Base-by-base conservation (phyloP, 2,113 vertebrate species). In the Labeo catla region DNA sequence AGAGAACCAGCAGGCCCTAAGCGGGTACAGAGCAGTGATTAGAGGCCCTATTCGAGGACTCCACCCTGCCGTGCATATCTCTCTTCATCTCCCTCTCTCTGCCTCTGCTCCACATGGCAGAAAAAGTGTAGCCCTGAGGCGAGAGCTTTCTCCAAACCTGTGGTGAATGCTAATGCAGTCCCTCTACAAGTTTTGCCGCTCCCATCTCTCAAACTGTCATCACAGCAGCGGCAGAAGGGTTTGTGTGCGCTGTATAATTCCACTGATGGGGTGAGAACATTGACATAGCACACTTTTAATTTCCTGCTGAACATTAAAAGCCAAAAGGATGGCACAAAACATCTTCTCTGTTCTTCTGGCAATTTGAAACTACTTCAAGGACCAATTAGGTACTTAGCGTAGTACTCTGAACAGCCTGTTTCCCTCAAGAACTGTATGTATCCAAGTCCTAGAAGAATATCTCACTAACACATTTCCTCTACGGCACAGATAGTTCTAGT, bases 51-150 rank as follows among this genome's bases (percentile, higher is more conserved):
- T 74, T 52, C 34, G 15, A 34, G 45, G 54, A 77, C 66, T 83
- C 65, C 81, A 43, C 8, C 50, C n/a, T 76, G 72, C 72, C 4
- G 59, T 85, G 52, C 36, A 68, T 82, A 23, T 84, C 68, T 73
- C 81, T 83, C 81, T 83, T 73, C 68, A 66, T 65, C 39, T 54
- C 36, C 7, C 50, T 73, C 57, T 86, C 73, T 50, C 65, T 43
- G 52, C 65, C 83, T 84, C 82, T 77, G 86, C 73, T 84, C 77
- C 50, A 78, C 57, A 68, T 39, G 10, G 61, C 57, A 83, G 82
- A 73, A 68, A 73, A 73, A 72, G 77, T 47, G 15, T 80, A 63
- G 83, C 83, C 88, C 78, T 57, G 72, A 81, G 86, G 88, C 52
- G 16, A 87, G 50, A 50, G 9, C 13, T 39, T n/a, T 77, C 88